These are phyloP conservation scores for Odontophorus gujanensis DNA, from an alignment of 2,113 vertebrate genomes.

Conservation along the genomic window DNA sequence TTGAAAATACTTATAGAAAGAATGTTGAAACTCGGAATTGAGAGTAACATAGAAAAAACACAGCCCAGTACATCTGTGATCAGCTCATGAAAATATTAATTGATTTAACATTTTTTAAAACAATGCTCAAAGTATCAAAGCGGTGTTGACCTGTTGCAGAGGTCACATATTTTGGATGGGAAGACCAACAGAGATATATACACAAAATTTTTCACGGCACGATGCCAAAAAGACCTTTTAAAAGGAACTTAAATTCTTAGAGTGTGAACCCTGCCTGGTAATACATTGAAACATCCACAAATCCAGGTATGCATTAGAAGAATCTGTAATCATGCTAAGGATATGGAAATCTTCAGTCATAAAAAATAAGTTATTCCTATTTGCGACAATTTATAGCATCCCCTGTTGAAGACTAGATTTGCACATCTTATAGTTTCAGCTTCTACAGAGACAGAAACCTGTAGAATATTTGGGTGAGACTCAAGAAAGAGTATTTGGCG, in stretches of 20 bases:
- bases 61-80: not conserved
- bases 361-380: not conserved
- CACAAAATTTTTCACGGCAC: not conserved
- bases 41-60: not conserved
- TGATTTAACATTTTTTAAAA: not conserved
- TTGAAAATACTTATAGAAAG: not conserved
- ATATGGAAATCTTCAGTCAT: not conserved
- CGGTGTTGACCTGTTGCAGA: not conserved
- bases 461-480: not conserved
- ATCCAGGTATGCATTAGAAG: not conserved
- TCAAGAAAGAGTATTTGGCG: accelerated
- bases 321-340: not conserved
- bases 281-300: not conserved
- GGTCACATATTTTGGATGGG: not conserved
- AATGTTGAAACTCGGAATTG: not conserved
- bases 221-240: not conserved
- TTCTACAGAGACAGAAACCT: not conserved
- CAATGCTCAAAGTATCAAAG: not conserved
- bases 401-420: not conserved
- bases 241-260: not conserved
- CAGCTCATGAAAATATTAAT: not conserved
- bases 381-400: not conserved
- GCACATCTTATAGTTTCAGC: not conserved
- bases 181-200: not conserved
- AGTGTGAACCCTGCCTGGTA: not conserved